Base-by-base conservation (phyloP, 2,797 vertebrate genomes). In the Adelosebastes latens region DNA sequence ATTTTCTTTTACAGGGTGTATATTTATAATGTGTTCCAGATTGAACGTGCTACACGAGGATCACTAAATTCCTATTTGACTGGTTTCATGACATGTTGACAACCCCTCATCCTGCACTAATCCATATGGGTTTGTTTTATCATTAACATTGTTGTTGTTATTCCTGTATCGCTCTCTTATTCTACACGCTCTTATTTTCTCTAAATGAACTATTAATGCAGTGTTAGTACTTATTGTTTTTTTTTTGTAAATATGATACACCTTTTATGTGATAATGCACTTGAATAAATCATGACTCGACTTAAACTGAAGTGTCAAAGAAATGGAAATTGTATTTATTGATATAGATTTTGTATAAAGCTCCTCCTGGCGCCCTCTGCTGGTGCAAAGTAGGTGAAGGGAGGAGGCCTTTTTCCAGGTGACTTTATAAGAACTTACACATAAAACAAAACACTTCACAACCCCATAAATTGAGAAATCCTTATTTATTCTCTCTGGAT, bases 271-370 rank as follows among this genome's bases (percentile, higher is more conserved):
- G n/a, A 77, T 32, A 46, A 62, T 55, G 34, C 34, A 67, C 27
- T 29, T 64, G 25, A 82, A 78, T 82, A 74, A 83, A 83, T 36
- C 39, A 42, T 18, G 64, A 39, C n/a, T 46, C 59, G 39, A 72
- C 49, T 64, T 58, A 24, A 63, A 73, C 27, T 36, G 13, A 22
- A 18, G 20, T 59, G 31, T 53, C 29, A 12, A 2, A 62, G 11
- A 20, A 46, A 27, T 42, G 9, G 4, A 73, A 22, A 61, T 61
- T 29, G 22, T 12, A 59, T 29, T 34, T 70, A 12, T 70, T 42
- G 18, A 46, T 46, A n/a, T 29, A 31, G 29, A 32, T 36, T 63
- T 63, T 63, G n/a, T 16, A 22, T 49, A 10, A 32, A 60, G 18
- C 8, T 64, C 18, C 11, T 36, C 36, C 32, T 64, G 34, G 49